These are phyloP conservation scores for Rousettus leschenaultii DNA, from an alignment of 2,113 vertebrate species.

Conservation along the genomic window DNA sequence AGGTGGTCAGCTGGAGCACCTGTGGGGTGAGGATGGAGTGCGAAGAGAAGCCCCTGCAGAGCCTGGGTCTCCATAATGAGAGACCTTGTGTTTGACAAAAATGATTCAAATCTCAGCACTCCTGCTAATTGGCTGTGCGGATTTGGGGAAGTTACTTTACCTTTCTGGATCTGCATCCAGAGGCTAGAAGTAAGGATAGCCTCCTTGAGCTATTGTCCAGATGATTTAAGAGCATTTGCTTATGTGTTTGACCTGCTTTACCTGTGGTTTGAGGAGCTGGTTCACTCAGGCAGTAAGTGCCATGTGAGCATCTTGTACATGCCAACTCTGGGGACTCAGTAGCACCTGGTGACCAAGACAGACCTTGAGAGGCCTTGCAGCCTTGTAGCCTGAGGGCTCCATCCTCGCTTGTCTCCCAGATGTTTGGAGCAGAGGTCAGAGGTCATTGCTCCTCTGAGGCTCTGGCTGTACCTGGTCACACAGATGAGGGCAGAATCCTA, in stretches of 20 bases:
- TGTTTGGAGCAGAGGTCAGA: not conserved
- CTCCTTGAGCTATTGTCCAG: not conserved
- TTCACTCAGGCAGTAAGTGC: not conserved
- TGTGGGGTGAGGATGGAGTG: accelerated
- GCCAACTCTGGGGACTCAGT: too few species aligned
- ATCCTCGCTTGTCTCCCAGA: not conserved
- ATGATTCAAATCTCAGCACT: not conserved
- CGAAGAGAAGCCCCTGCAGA: not conserved
- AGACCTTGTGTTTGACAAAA: not conserved
- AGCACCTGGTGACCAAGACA: accelerated
- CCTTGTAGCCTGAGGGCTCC: too few species aligned
- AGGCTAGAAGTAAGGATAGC: not conserved
- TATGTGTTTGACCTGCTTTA: not conserved
- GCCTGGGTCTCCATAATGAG: accelerated
- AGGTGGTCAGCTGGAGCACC: not conserved
- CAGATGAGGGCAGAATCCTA: not conserved
- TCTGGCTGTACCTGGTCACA: not conserved
- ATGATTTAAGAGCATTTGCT: not conserved
- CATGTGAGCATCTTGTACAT: accelerated
- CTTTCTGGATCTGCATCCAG: not conserved
- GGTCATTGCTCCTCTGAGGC: not conserved
- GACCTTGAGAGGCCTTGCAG: not conserved
- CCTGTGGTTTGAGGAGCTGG: not conserved
- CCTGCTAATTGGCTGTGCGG: not conserved
- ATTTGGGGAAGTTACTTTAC: not conserved